Evolutionary conservation across 2,888 invertebrate species (phyloP).

Genomic region (Esperia sulphurella): DNA sequence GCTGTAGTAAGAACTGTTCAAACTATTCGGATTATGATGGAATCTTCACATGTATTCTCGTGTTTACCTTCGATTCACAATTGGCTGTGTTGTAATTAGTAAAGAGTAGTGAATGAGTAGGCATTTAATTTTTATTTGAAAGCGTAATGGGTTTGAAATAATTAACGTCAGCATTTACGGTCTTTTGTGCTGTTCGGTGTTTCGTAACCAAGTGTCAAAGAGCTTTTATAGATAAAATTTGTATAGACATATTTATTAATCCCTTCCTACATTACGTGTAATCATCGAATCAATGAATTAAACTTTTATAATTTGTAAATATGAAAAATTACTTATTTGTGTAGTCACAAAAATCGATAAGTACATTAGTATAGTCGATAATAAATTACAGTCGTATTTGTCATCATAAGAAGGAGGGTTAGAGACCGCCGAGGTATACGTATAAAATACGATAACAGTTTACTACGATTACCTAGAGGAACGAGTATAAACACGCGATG

Average conservation of each 20-base stretch:
- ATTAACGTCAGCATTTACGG: slow-evolving; percentile 2
- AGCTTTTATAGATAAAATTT: neutral
- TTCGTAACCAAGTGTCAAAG: neutral
- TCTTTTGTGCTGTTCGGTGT: neutral
- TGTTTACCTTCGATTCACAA: slow-evolving; percentile 4
- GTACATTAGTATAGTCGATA: too few species aligned
- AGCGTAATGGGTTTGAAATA: slow-evolving; percentile 2
- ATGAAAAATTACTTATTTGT: too few species aligned
- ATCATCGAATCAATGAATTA: too few species aligned
- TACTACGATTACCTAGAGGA: neutral
- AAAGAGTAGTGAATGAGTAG: slow-evolving; percentile 4
- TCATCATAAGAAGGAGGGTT: neutral
- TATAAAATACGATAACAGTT: slow-evolving; percentile 4
- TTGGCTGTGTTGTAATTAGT: slow-evolving; percentile 5
- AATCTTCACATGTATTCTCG: neutral
- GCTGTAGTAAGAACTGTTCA: too few species aligned
- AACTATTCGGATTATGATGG: neutral
- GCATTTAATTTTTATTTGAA: slow-evolving; percentile 9
- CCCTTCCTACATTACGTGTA: too few species aligned
- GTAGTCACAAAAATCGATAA: too few species aligned
- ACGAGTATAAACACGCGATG: slow-evolving; percentile 2
- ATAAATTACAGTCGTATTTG: too few species aligned
- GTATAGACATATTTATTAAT: too few species aligned
- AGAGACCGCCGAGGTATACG: neutral
- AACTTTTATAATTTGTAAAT: too few species aligned